Evolutionary conservation across 2,113 vertebrate genomes (phyloP).

Genomic region (Pterocles gutturalis): DNA sequence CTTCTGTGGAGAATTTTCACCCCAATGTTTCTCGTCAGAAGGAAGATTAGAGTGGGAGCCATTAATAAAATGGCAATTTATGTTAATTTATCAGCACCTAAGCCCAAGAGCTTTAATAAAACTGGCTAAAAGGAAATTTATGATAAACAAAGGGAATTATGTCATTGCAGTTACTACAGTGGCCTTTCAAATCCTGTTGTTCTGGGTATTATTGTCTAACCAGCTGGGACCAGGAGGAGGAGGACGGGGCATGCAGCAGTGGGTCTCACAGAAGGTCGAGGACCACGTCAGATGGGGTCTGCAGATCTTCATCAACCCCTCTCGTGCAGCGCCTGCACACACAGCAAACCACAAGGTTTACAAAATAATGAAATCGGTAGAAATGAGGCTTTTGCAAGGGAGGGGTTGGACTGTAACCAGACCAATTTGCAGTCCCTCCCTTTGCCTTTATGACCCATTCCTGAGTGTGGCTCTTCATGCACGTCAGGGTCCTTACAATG

Average conservation of each 20-base stretch:
- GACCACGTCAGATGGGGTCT: background rate
- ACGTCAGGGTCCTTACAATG: background rate
- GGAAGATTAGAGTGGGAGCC: background rate
- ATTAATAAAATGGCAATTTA: conserved; percentile 53
- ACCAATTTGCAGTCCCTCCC: background rate
- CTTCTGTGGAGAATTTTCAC: conserved; percentile 13
- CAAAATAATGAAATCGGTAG: background rate
- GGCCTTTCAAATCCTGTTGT: background rate
- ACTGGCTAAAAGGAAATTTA: conserved; percentile 24
- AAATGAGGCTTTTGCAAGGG: background rate
- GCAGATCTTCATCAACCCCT: background rate
- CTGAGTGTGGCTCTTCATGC: background rate
- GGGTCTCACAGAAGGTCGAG: background rate
- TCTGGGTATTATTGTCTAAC: background rate
- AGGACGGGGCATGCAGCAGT: background rate
- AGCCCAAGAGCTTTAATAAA: conserved; percentile 27
- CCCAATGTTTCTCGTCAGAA: background rate
- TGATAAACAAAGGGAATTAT: conserved; percentile 22
- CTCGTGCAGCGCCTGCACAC: background rate
- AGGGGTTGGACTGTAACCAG: background rate
- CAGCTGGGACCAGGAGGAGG: background rate
- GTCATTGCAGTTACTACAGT: background rate
- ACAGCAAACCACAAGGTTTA: background rate
- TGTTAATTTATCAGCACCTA: conserved; percentile 36
- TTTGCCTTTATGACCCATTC: background rate